A percentile compares a stretch with the other conserved stretches of the same genome.
phyloP scores from a whole-genome alignment of 2,888 invertebrate genomes.

The Drosophila differens region DNA sequence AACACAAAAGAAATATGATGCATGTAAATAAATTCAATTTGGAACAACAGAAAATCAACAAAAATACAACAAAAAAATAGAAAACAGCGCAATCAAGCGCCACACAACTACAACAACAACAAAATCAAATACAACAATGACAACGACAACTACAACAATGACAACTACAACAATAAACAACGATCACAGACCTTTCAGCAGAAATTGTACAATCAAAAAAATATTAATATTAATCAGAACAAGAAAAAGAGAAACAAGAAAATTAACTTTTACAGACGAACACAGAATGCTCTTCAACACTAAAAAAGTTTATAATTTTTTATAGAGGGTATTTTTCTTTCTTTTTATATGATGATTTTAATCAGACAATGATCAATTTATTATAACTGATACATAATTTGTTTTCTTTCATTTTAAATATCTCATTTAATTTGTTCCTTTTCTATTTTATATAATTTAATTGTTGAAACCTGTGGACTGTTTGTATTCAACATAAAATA shows the following conservation, averaged over 20 bases:
- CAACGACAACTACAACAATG: constrained; percentile 11
- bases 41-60: constrained; percentile 45
- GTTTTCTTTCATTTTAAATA: not conserved
- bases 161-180: constrained; percentile 29
- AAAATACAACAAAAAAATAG: constrained; percentile 8
- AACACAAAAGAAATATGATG: constrained; percentile 75
- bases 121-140: constrained; percentile 7
- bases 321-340: not conserved
- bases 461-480: too few relatives aligned
- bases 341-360: not conserved
- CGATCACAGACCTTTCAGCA: constrained; percentile 53
- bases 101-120: constrained; percentile 25
- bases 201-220: constrained; percentile 57
- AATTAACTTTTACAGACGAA: constrained; percentile 8
- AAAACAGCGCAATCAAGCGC: constrained; percentile 51
- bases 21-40: constrained; percentile 79
- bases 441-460: not conserved
- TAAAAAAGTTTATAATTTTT: not conserved
- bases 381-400: not conserved
- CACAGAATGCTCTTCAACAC: constrained; percentile 20
- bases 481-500: not conserved
- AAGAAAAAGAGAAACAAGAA: not conserved
- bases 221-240: constrained; percentile 58
- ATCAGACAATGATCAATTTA: not conserved
- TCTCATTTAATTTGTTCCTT: not conserved